These are phyloP conservation scores for Blastomussa wellsi DNA, from an alignment of 92 coral and sea anemone species.

Conservation along the genomic window DNA sequence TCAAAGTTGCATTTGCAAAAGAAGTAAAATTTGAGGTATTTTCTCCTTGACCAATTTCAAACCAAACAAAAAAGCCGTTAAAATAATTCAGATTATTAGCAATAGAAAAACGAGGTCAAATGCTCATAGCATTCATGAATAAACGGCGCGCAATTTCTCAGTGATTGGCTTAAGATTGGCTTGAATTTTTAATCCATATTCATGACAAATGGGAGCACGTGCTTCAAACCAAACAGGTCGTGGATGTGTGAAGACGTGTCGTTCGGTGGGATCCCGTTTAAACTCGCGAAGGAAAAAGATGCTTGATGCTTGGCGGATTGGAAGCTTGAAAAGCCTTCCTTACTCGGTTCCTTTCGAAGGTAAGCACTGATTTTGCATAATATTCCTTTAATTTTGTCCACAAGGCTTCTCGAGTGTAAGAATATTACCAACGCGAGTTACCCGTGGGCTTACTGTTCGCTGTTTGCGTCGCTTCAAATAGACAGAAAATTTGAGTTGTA, in stretches of 20 bases:
- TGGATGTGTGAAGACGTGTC: background rate
- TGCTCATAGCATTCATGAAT: too few species aligned
- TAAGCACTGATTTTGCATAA: background rate
- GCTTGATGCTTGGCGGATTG: background rate
- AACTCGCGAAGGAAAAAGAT: background rate
- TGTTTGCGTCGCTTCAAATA: background rate
- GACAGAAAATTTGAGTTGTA: background rate
- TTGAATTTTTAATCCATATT: background rate
- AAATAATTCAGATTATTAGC: too few species aligned
- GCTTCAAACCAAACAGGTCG: background rate
- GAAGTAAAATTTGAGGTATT: too few species aligned
- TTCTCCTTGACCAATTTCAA: too few species aligned
- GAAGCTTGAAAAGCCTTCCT: background rate
- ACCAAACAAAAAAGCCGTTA: too few species aligned
- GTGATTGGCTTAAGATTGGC: slow-evolving; percentile 16
- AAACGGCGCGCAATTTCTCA: too few species aligned
- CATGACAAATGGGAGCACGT: background rate
- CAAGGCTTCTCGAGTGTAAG: background rate
- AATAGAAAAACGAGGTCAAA: too few species aligned
- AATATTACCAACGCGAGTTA: background rate
- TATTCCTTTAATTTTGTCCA: background rate
- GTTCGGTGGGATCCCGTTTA: background rate
- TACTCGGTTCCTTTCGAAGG: background rate
- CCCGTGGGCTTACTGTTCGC: background rate
- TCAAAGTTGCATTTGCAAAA: too few species aligned